Evolutionary conservation across 2,797 vertebrate species (phyloP).

Genomic region (Parotocinclus haroldoi): DNA sequence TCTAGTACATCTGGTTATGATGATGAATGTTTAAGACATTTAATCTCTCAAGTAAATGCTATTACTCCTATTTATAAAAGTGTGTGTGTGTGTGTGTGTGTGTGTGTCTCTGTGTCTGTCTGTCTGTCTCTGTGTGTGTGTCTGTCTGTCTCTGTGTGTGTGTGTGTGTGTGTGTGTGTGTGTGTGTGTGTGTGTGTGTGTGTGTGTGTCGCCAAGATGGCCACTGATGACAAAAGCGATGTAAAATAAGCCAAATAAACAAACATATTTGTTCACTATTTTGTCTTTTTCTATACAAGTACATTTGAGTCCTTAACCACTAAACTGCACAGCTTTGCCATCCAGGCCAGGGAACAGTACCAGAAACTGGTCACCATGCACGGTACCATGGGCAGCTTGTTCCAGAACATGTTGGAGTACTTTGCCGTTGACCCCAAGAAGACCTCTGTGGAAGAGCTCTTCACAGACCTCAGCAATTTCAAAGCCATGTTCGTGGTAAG

Average conservation of each 20-base stretch:
- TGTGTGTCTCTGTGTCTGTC: too few species aligned
- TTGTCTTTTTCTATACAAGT: background rate
- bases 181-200: too few species aligned
- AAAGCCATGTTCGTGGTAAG: constrained; percentile 86
- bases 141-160: too few species aligned
- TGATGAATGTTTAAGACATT: constrained; percentile 1
- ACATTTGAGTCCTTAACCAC: constrained; percentile 61
- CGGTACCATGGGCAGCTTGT: constrained; percentile 84
- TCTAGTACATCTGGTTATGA: background rate
- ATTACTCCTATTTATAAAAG: too few species aligned
- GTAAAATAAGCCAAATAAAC: too few species aligned
- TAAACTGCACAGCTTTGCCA: constrained; percentile 79
- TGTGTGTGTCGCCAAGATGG: too few species aligned
- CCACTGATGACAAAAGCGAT: too few species aligned
- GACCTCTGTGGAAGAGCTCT: constrained; percentile 89
- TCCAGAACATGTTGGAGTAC: constrained; percentile 81
- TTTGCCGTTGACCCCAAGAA: constrained; percentile 90
- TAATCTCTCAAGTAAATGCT: background rate
- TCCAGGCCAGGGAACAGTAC: constrained; percentile 81
- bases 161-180: too few species aligned
- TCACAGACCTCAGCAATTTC: constrained; percentile 93
- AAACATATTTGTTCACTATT: too few species aligned
- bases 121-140: too few species aligned
- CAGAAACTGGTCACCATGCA: constrained; percentile 82
- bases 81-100: too few species aligned